Percentiles rank a stretch among this genome's conserved stretches.
These are phyloP conservation scores for Pithys albifrons DNA, from an alignment of 2,113 vertebrate genomes.

Conservation along the genomic window DNA sequence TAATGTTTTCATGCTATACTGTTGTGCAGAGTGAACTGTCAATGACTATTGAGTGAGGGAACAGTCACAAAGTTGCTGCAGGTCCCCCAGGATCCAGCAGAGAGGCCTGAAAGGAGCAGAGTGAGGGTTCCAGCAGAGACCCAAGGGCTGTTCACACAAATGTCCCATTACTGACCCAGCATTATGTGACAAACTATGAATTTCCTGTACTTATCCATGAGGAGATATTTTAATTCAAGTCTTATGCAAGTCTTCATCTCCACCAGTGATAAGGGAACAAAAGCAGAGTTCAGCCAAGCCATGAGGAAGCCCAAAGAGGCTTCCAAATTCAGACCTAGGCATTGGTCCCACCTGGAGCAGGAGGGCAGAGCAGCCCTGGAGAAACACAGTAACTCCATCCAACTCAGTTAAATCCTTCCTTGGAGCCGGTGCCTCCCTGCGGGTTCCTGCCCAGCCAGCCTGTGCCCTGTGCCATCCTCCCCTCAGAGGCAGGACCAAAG, in stretches of 20 bases:
- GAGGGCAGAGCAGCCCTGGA: not conserved
- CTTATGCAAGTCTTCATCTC: not conserved
- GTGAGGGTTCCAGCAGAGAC: not conserved
- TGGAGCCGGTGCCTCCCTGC: fast-evolving
- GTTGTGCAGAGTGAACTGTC: not conserved
- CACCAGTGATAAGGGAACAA: not conserved
- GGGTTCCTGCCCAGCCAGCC: not conserved
- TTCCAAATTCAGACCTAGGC: not conserved
- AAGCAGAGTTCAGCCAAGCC: not conserved
- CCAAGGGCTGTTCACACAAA: not conserved
- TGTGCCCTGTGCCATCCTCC: not conserved
- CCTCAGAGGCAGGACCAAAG: not conserved
- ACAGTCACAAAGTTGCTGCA: not conserved
- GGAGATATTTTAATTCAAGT: fast-evolving
- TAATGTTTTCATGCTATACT: not conserved
- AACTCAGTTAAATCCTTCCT: not conserved
- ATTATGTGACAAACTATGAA: not conserved
- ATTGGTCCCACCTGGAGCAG: not conserved
- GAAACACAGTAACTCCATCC: not conserved
- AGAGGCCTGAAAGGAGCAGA: not conserved
- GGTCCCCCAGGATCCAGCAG: not conserved
- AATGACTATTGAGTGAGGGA: not conserved
- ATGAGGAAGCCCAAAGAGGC: not conserved
- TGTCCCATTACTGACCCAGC: not conserved
- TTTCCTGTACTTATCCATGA: not conserved